These are phyloP conservation scores for Asbolus verrucosus DNA, from an alignment of 1,140 invertebrate species.

Conservation along the genomic window DNA sequence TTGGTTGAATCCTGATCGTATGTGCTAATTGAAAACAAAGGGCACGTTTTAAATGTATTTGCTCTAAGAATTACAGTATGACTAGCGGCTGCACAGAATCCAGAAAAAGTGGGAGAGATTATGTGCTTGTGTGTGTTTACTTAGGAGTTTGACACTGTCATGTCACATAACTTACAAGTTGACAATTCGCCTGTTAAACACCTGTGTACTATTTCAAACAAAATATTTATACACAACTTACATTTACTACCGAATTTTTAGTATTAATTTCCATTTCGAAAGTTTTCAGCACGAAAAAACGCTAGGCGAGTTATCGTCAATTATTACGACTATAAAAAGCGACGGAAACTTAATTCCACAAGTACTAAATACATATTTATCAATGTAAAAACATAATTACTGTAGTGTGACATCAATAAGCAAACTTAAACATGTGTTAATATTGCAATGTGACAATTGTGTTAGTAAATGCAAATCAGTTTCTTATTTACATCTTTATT, in stretches of 20 bases:
- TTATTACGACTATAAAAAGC: slow-evolving; percentile 16
- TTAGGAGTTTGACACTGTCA: slow-evolving; percentile 45
- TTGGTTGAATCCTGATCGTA: slow-evolving; percentile 36
- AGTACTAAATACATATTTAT: slow-evolving; percentile 33
- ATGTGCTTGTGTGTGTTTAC: slow-evolving; percentile 37
- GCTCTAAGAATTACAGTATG: slow-evolving; percentile 6
- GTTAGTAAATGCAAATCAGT: slow-evolving; percentile 34
- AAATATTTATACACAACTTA: slow-evolving; percentile 3
- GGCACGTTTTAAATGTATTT: slow-evolving; percentile 45
- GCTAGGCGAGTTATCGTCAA: slow-evolving; percentile 31
- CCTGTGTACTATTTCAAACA: slow-evolving; percentile 37
- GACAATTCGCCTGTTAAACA: slow-evolving; percentile 40
- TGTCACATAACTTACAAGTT: slow-evolving; percentile 45
- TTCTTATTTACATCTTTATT: slow-evolving; percentile 30
- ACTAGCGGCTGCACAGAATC: slow-evolving; percentile 34
- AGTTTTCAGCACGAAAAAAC: too few relatives aligned
- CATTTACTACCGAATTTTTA: slow-evolving; percentile 39
- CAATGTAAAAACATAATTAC: slow-evolving; percentile 30
- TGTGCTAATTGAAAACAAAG: slow-evolving; percentile 46
- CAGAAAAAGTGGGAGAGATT: slow-evolving; percentile 43
- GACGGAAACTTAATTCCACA: not conserved
- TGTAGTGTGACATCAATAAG: slow-evolving; percentile 40
- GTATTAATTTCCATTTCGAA: too few relatives aligned
- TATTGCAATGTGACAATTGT: slow-evolving; percentile 36
- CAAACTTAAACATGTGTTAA: slow-evolving; percentile 38